A percentile compares a stretch with the other conserved stretches of the same genome.
These are phyloP conservation scores for Etheostoma cragini DNA, from an alignment of 2,113 vertebrate genomes.

Conservation along the genomic window DNA sequence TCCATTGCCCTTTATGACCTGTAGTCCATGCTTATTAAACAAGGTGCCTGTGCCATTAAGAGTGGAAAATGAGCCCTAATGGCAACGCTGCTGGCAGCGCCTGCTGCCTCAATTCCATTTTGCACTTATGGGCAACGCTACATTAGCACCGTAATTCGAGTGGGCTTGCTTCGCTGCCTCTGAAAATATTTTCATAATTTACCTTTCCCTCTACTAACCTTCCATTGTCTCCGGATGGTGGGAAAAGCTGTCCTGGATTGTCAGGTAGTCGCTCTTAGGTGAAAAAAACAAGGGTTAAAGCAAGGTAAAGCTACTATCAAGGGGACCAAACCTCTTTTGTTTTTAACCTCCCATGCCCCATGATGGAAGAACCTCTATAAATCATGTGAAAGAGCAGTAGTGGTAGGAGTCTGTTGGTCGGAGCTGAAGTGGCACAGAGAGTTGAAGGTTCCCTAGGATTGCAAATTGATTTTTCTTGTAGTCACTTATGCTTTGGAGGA, in stretches of 20 bases:
- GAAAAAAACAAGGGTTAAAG: conserved; percentile 18
- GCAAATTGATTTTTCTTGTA: conserved; percentile 58
- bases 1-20: conserved; percentile 80
- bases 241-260: conserved; percentile 33
- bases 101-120: conserved; percentile 64
- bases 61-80: conserved; percentile 75
- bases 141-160: conserved; percentile 80
- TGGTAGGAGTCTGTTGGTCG: conserved; percentile 43
- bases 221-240: conserved; percentile 33
- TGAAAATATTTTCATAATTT: conserved; percentile 78
- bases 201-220: conserved; percentile 34
- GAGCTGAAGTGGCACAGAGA: conserved; percentile 38
- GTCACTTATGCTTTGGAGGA: conserved; percentile 33
- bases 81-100: conserved; percentile 44
- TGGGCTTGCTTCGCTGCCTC: conserved; percentile 75
- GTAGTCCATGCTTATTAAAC: conserved; percentile 83
- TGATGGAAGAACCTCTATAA: conserved; percentile 32
- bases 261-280: conserved; percentile 2
- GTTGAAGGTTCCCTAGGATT: conserved; percentile 66
- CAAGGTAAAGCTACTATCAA: conserved; percentile 57
- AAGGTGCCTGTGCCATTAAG: conserved; percentile 78
- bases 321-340: conserved; percentile 14
- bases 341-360: conserved; percentile 46
- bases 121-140: conserved; percentile 70
- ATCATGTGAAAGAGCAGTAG: conserved; percentile 45